A percentile compares a stretch with the other conserved stretches of the same genome.
Conservation (phyloP, 64 coral and sea anemone genomes). For the Montipora capricornis region DNA sequence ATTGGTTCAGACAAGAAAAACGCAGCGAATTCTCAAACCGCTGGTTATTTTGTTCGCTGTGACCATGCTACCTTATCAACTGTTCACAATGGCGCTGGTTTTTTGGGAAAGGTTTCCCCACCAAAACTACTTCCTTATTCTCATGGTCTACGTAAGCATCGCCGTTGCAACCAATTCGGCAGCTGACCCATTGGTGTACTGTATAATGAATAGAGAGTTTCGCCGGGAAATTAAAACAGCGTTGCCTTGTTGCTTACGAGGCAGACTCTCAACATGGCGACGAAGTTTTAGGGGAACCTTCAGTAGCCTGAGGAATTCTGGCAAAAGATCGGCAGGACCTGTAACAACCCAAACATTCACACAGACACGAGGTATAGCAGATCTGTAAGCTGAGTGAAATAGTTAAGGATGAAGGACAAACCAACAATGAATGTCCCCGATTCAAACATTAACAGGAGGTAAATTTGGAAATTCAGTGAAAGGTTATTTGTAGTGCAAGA, state of each 20-base stretch:
- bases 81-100: background rate
- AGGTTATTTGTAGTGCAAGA: too few species aligned
- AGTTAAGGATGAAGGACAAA: background rate
- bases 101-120: background rate
- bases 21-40: conserved; percentile 52
- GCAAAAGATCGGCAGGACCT: too few species aligned
- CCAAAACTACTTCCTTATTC: background rate
- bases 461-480: too few species aligned
- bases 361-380: background rate
- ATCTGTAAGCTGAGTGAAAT: background rate
- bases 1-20: conserved; percentile 57
- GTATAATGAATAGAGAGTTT: conserved; percentile 50
- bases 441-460: too few species aligned
- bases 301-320: background rate
- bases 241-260: background rate
- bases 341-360: too few species aligned
- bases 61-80: conserved; percentile 52
- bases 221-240: background rate
- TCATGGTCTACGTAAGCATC: background rate
- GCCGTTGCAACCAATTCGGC: conserved; percentile 25
- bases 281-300: background rate
- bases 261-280: background rate
- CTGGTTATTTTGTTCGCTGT: conserved; percentile 51
- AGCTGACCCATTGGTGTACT: conserved; percentile 60
- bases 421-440: too few species aligned